Evolutionary conservation across 2,888 invertebrate species (phyloP).

Genomic region (Subacronicta megacephala): DNA sequence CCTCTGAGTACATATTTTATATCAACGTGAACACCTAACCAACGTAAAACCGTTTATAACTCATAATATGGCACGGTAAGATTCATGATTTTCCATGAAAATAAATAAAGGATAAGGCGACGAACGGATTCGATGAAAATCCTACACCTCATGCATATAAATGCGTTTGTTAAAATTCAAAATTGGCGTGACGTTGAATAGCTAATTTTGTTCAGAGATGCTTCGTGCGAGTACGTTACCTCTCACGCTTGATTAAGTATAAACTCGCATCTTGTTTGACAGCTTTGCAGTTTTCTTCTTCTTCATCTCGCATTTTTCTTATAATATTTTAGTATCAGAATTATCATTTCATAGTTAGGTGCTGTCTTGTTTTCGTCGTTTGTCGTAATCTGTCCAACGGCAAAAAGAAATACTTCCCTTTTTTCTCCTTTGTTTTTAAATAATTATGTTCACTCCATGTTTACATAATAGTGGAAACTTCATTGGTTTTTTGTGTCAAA

Average conservation of each 20-base stretch:
- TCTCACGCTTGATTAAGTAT: slow-evolving; percentile 26
- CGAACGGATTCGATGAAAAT: slow-evolving; percentile 67
- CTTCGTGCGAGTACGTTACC: slow-evolving; percentile 5
- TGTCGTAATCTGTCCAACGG: too few relatives aligned
- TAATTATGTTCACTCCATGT: too few relatives aligned
- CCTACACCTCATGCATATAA: slow-evolving; percentile 74
- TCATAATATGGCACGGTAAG: slow-evolving; percentile 66
- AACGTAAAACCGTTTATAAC: slow-evolving; percentile 67
- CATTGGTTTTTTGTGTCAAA: too few relatives aligned
- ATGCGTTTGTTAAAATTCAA: slow-evolving; percentile 73
- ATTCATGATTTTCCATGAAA: slow-evolving; percentile 70
- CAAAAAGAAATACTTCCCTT: too few relatives aligned
- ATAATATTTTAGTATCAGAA: too few relatives aligned
- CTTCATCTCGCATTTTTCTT: slow-evolving; percentile 1
- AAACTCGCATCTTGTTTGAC: slow-evolving; percentile 12
- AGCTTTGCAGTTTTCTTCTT: slow-evolving; percentile 5
- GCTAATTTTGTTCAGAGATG: slow-evolving; percentile 51
- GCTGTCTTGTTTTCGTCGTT: too few relatives aligned
- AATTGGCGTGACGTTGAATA: slow-evolving; percentile 61
- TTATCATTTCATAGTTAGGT: too few relatives aligned
- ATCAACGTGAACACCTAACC: slow-evolving; percentile 32
- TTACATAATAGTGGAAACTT: too few relatives aligned
- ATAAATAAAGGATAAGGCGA: slow-evolving; percentile 70
- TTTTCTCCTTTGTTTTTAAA: too few relatives aligned
- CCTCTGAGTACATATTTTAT: slow-evolving; percentile 16